Percentiles rank a stretch among this genome's conserved stretches.
These are phyloP conservation scores for Malurus cyaneus DNA, from an alignment of 2,113 vertebrate genomes.

Conservation along the genomic window DNA sequence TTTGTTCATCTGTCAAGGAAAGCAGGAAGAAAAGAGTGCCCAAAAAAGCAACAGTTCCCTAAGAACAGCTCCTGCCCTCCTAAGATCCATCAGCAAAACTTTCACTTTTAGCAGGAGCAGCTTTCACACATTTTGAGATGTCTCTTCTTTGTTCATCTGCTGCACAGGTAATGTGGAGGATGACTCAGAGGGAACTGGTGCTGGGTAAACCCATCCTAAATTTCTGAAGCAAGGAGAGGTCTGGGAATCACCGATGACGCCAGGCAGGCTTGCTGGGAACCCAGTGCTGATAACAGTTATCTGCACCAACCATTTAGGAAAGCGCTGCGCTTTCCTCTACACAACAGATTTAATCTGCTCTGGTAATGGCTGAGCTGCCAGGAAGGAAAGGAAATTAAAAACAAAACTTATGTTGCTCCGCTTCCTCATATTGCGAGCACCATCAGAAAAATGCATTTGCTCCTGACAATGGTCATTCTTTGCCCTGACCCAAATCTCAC, in stretches of 20 bases:
- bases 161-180: background rate
- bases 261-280: background rate
- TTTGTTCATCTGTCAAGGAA: background rate
- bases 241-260: background rate
- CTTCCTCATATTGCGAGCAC: background rate
- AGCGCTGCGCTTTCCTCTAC: background rate
- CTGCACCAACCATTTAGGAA: background rate
- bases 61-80: background rate
- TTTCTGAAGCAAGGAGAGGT: background rate
- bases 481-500: background rate
- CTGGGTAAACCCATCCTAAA: background rate
- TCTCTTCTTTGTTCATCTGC: background rate
- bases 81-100: background rate
- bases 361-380: background rate
- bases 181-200: background rate
- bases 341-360: background rate
- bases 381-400: slow-evolving; percentile 51
- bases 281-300: slow-evolving; percentile 7
- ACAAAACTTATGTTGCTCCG: background rate
- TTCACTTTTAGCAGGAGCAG: background rate
- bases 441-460: slow-evolving; percentile 2
- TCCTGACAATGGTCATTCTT: slow-evolving; percentile 41
- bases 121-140: background rate
- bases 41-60: background rate
- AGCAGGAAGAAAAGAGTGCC: background rate